Percentiles rank a stretch among this genome's conserved stretches.
Evolutionary conservation across 2,888 invertebrate species (phyloP).

Genomic region (Sipunculus nudus): DNA sequence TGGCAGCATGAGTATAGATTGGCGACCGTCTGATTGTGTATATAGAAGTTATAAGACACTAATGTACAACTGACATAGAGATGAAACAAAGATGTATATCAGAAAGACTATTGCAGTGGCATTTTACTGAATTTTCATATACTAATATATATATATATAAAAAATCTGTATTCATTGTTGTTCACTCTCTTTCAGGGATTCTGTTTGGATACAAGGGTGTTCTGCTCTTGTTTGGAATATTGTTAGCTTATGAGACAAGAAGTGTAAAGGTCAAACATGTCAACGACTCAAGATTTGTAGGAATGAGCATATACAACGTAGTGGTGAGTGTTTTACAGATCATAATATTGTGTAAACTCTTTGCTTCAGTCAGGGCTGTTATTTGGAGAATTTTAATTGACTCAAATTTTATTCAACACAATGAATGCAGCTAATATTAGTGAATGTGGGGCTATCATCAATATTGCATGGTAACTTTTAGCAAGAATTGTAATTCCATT

Average conservation of each 20-base stretch:
- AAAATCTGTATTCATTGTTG: neutral
- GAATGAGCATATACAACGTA: slow-evolving; percentile 99
- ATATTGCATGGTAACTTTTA: no score
- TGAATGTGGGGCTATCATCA: no score
- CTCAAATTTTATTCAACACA: neutral
- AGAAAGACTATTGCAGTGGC: no score
- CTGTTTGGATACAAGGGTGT: slow-evolving; percentile 97
- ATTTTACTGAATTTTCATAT: neutral
- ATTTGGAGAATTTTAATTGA: neutral
- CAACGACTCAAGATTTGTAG: slow-evolving; percentile 97
- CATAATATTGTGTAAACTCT: no score
- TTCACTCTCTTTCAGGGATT: slow-evolving; percentile 74
- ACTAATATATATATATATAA: neutral
- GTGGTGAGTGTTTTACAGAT: slow-evolving; percentile 75
- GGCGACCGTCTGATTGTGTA: no score
- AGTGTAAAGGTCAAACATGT: slow-evolving; percentile 95
- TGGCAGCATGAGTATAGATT: no score
- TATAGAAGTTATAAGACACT: no score
- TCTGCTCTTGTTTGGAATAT: slow-evolving; percentile 94
- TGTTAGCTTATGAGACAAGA: slow-evolving; percentile 97
- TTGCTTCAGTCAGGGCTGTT: no score
- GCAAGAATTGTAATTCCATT: no score
- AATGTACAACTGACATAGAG: no score
- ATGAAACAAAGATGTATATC: no score
- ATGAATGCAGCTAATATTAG: no score